These are phyloP conservation scores for Spondyliosoma cantharus DNA, from an alignment of 2,797 vertebrate species.

Conservation along the genomic window DNA sequence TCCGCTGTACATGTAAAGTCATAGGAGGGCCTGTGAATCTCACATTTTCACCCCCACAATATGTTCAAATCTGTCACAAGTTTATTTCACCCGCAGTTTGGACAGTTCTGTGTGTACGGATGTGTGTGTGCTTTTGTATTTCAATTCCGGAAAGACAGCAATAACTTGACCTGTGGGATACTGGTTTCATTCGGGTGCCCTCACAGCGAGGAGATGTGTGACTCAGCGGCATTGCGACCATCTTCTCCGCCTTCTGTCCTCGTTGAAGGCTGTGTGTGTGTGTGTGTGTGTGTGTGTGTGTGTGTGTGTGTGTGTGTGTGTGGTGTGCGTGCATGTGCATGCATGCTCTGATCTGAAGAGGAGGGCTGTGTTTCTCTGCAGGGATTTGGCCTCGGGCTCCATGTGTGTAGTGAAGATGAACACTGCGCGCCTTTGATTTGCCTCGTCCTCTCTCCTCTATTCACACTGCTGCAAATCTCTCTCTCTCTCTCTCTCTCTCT, in stretches of 20 bases:
- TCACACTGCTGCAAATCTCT: conserved; percentile 33
- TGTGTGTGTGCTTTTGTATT: neutral
- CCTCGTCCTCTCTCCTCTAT: conserved; percentile 37
- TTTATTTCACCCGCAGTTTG: neutral
- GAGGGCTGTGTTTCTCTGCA: conserved; percentile 61
- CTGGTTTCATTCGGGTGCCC: conserved; percentile 14
- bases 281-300: conserved; percentile 28
- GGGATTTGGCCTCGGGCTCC: conserved; percentile 72
- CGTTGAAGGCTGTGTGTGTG: conserved; percentile 18
- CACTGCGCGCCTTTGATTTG: conserved; percentile 65
- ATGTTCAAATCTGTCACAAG: neutral
- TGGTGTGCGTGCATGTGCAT: conserved; percentile 28
- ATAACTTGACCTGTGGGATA: conserved; percentile 50
- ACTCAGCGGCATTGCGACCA: conserved; percentile 43
- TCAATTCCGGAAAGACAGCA: conserved; percentile 27
- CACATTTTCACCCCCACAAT: neutral
- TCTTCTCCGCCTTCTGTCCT: conserved; percentile 57
- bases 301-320: conserved; percentile 38
- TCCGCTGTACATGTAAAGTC: neutral
- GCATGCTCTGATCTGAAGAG: conserved; percentile 55
- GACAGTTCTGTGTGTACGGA: no score
- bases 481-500: conserved; percentile 14
- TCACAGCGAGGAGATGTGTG: conserved; percentile 41
- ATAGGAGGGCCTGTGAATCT: conserved; percentile 7
- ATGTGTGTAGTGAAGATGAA: conserved; percentile 63